Base-by-base conservation (phyloP, 2,888 invertebrate species). In the Conops quadrifasciatus region DNA sequence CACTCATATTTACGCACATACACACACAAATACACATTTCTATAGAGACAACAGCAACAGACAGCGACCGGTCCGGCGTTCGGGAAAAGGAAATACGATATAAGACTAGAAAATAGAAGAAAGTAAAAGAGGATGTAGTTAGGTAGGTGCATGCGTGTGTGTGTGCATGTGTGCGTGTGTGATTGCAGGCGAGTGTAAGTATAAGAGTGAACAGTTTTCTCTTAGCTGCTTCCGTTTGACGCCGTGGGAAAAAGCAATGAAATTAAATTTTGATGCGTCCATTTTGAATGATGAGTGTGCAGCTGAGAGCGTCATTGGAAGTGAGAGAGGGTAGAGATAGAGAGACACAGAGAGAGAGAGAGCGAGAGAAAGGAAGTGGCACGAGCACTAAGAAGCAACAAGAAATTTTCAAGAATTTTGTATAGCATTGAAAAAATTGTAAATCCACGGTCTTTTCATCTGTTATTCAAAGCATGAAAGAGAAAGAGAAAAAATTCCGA, bases 261-360 rank as follows among this genome's bases (percentile, higher is more conserved):
- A 19, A 63, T 47, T 47, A 63, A 63, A 63, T 47, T 63, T 45
- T 63, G 21, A 63, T 24, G 47, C 43, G 43, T 63, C 19, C 43
- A 24, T 9, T 63, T 24, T 47, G 63, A 62, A 62, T 19, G 60
- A 53, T 11, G 53, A 5, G 53, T 19, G 53, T 7, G 26, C 26
- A 56, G 24, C 63, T 47, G 24, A 24, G 26, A 26, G 45, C 45
- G 53, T 24, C 26, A 16, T 11, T 26, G 58, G 9, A 36, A 7
- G 36, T 36, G 36, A 9, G 4, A 9, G 36, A 9, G 4, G 36
- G 36, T 36, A 36, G 36, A 36, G 36, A 7, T 36, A 36, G 9
- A 36, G 9, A 36, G 36, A 7, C 36, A 36, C 5, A 36, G 9
- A 36, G 36, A 36, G 4, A 9, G 4, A 9, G 36, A 4, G 36